A percentile compares a stretch with the other conserved stretches of the same genome.
Evolutionary conservation across 2,888 invertebrate species (phyloP).

Genomic region (Chloromyia formosa): DNA sequence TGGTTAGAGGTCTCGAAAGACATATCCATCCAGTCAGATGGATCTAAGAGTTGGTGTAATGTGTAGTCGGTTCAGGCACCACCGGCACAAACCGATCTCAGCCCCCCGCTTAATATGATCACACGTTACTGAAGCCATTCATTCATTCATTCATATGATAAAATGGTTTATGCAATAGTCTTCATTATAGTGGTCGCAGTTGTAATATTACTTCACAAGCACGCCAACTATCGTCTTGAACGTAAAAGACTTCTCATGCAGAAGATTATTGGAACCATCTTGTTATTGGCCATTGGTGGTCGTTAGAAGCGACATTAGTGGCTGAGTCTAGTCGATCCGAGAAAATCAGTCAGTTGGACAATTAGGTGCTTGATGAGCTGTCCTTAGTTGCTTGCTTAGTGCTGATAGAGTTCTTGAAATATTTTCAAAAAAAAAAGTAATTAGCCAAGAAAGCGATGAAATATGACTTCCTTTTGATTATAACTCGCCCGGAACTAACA

Average conservation of each 20-base stretch:
- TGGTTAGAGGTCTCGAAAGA: constrained; percentile 31
- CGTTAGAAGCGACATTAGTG: not conserved
- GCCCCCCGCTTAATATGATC: no score
- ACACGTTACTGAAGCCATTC: not conserved
- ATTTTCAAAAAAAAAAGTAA: no score
- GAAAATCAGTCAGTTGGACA: not conserved
- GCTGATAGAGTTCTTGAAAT: not conserved
- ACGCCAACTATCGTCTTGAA: constrained; percentile 20
- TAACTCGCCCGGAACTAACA: not conserved
- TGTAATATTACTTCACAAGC: constrained; percentile 35
- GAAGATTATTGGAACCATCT: constrained; percentile 23
- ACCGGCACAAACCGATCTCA: not conserved
- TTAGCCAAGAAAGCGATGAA: not conserved
- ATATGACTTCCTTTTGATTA: not conserved
- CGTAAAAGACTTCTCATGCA: constrained; percentile 15
- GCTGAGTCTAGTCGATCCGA: not conserved
- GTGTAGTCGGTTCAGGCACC: not conserved
- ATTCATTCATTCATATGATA: constrained; percentile 40
- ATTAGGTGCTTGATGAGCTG: constrained; percentile 18
- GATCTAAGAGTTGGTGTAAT: constrained; percentile 23
- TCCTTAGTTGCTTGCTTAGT: not conserved
- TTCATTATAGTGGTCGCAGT: constrained; percentile 22
- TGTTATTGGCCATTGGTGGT: not conserved
- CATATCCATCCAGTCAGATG: not conserved
- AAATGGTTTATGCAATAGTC: constrained; percentile 37